phyloP scores from a whole-genome alignment of 2,797 vertebrate species.

The Brachymystax lenok region DNA sequence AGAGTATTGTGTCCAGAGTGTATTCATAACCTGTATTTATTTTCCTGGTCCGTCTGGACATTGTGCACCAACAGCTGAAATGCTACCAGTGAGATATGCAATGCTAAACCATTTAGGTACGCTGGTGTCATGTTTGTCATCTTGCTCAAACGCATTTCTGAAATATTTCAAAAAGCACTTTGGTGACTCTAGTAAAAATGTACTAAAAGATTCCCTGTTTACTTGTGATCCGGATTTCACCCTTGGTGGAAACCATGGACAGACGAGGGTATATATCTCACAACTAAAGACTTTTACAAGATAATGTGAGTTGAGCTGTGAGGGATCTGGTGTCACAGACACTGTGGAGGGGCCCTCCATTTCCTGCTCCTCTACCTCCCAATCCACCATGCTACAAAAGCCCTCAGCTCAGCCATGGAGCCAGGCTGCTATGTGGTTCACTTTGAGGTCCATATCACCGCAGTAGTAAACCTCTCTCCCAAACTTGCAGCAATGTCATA shows the following conservation, averaged over 20 bases:
- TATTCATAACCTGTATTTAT: constrained; percentile 55
- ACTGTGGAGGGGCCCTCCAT: constrained; percentile 24
- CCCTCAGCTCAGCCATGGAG: constrained; percentile 15
- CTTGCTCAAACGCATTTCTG: constrained; percentile 64
- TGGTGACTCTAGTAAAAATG: constrained; percentile 63
- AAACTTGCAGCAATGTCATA: not conserved
- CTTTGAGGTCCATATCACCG: not conserved
- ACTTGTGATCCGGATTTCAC: constrained; percentile 61
- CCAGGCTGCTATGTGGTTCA: not conserved
- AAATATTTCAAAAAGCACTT: constrained; percentile 66
- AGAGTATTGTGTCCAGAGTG: not conserved
- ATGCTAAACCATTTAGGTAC: constrained; percentile 68
- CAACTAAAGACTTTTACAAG: constrained; percentile 59
- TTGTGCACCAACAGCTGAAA: constrained; percentile 69
- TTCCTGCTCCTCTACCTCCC: constrained; percentile 9
- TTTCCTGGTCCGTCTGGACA: constrained; percentile 38
- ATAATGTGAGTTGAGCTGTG: constrained; percentile 57
- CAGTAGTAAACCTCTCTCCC: not conserved
- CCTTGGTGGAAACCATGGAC: constrained; percentile 49
- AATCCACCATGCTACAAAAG: constrained; percentile 15
- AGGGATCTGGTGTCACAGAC: constrained; percentile 25
- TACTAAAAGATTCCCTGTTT: constrained; percentile 63
- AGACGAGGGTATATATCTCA: constrained; percentile 53
- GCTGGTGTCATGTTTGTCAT: constrained; percentile 67
- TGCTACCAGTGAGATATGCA: constrained; percentile 60